Base-by-base conservation (phyloP, 2,797 vertebrate species). In the Triplophysa yarkandensis region DNA sequence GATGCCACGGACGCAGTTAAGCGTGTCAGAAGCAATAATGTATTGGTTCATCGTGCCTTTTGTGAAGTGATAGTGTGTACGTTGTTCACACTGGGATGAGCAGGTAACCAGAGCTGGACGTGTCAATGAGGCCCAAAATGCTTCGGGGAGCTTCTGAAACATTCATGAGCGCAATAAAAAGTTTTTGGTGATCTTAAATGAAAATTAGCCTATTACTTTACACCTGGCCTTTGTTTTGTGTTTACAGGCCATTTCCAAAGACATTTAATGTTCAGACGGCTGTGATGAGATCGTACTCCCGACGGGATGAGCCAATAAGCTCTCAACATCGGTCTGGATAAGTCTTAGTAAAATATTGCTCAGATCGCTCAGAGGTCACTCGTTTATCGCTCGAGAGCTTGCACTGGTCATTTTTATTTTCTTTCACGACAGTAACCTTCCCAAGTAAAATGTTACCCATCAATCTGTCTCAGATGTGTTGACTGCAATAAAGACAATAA, bases 41-140 rank as follows among this genome's bases (percentile, higher is more conserved):
- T 71, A 5, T 60, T 50, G 61, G 75, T 54, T 71, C 50, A 48
- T 66, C 50, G 6, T 6, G 23, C 14, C 17, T 67, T 55, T 52
- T 52, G 62, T 72, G 46, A 25, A 71, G 43, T 28, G 32, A 36
- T 71, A 65, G 60, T 41, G 68, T 66, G 50, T 54, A 64, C 43
- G 34, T 6, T 17, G 41, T 54, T 71, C 39, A 71, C 60, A 71
- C 61, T 66, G 52, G n/a, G 41, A 57, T 67, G 48, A 65, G 71
- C 50, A 4, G 16, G 76, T 72, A 77, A 72, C 64, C 17, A 13
- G 50, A 72, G 21, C 9, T 0, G 16, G 43, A 34, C 27, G 2
- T 6, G 27, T 55, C 3, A 11, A 17, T 43, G 14, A 10, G 44
- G 61, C 14, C 5, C 9, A 21, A 73, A 41, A 46, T 46, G 25